Evolutionary conservation across 2,113 vertebrate genomes (phyloP), one percentile per base, ranked within the genome.

Genomic region (Tetrax tetrax): DNA sequence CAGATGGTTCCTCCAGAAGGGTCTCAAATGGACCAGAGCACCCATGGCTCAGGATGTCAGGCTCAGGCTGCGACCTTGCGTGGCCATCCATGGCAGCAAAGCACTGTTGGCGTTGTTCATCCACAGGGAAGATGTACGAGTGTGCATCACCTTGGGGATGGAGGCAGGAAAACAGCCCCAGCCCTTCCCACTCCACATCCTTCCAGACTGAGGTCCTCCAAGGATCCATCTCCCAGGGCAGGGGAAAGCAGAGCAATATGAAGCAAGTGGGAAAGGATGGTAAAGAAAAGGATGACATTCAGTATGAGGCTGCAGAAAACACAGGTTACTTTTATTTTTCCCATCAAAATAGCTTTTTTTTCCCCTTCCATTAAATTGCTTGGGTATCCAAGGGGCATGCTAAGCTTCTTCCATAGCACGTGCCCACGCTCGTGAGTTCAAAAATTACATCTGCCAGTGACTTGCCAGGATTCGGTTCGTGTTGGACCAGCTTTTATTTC

Each of bases 1-100:
- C 41, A 43, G 41, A 43, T 66, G 54, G 28, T 16, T 87, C 60
- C 33, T 80, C 33, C 27, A 51, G 53, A 78, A 31, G 16, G 14
- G 23, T 53, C 23, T 71, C 4, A 2, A 66, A 68, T 12, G 35
- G 24, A 3, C 20, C 43, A 53, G 54, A 74, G 27, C 48, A 82
- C 11, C 10, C 25, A 9, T 38, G 53, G 48, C 12, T 91, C 0
- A 0, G 31, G n/a, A 45, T 29, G 31, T 60, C n/a, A 53, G 43
- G n/a, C 61, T 57, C 51, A 71, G 10, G 27, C 37, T 4, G 14
- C 74, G 77, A 43, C 20, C 12, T 2, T 43, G 0, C 5, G 2
- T 14, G 50, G 41, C 11, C 17, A 10, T 54, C 13, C 54, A 17
- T 3, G 28, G 57, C 50, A 94, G 37, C n/a, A 75, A 66, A 57